These are phyloP conservation scores for Caprella mutica DNA, from an alignment of 2,888 invertebrate species.

Conservation along the genomic window DNA sequence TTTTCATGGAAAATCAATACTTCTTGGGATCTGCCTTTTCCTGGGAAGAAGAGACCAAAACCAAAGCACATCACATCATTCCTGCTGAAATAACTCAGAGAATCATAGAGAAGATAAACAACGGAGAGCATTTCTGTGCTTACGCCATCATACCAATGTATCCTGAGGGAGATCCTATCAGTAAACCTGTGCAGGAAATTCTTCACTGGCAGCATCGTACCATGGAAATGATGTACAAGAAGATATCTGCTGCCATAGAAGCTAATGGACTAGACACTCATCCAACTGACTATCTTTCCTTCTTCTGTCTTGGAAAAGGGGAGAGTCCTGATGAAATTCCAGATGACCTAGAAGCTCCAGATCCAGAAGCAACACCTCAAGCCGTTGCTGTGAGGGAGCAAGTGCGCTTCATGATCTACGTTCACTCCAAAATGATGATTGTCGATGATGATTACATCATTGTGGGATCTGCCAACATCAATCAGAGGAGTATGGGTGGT, in stretches of 20 bases:
- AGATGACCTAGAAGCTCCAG: conserved; percentile 26
- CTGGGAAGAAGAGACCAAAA: conserved; percentile 32
- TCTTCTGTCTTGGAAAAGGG: conserved; percentile 34
- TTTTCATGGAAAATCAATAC: conserved; percentile 35
- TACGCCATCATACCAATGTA: conserved; percentile 33
- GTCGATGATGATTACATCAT: conserved; percentile 34
- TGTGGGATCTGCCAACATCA: conserved; percentile 34
- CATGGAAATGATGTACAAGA: conserved; percentile 34
- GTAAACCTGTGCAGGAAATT: conserved; percentile 33
- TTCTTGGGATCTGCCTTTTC: conserved; percentile 34
- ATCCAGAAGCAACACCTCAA: conserved; percentile 21
- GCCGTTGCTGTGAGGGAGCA: conserved; percentile 18
- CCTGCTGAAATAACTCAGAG: conserved; percentile 33
- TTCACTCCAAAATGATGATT: conserved; percentile 34
- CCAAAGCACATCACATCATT: conserved; percentile 33
- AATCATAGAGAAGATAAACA: conserved; percentile 34
- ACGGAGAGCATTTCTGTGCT: conserved; percentile 27
- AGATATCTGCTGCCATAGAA: conserved; percentile 30
- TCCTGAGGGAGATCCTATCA: conserved; percentile 35
- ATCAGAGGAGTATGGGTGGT: conserved; percentile 33
- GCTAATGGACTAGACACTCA: conserved; percentile 29
- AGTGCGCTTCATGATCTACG: conserved; percentile 34
- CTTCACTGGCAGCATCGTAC: conserved; percentile 35
- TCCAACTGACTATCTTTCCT: conserved; percentile 34
- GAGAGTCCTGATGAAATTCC: conserved; percentile 34